Base-by-base conservation (phyloP, 2,113 vertebrate species). In the Glaucidium brasilianum region DNA sequence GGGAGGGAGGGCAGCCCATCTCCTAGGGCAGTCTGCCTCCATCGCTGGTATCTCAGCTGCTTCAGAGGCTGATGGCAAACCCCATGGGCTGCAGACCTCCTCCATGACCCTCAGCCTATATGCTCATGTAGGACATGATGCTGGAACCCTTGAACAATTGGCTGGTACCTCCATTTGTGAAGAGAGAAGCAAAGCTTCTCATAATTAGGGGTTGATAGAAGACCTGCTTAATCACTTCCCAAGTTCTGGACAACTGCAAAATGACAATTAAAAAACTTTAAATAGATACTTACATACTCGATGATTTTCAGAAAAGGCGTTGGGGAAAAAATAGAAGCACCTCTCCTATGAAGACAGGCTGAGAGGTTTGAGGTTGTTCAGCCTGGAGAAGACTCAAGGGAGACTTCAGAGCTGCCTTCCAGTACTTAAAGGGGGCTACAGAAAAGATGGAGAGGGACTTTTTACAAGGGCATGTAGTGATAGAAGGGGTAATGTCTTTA, bases 131-230 rank as follows among this genome's bases (percentile, higher is more conserved):
- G 52, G 32, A 59, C 17, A 2, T 26, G n/a, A 10, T 18, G 23
- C 30, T 55, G 41, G 47, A 77, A 45, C 14, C 39, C 13, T 59
- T 27, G n/a, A 27, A 34, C 13, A 7, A 15, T 23, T 7, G 22
- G 11, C 43, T 34, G 25, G n/a, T 30, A 27, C 11, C 27, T 62
- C 55, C 0, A 0, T 16, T 58, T n/a, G 56, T 25, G 15, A 72
- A 72, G 37, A 55, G 22, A 55, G 39, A 79, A 55, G 39, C 3
- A 1, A 67, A 72, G 12, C 8, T 71, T 82, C 71, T 82, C 14
- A 15, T 72, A 52, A 32, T 55, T 29, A 14, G 0, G 1, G 12
- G 66, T 41, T 8, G 1, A 34, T 45, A 27, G n/a, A 29, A 88
- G 45, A 60, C 34, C 12, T 55, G 39, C 15, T 67, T 72, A 59